phyloP scores from a whole-genome alignment of 2,888 invertebrate species.

The Melinaea menophilus region DNA sequence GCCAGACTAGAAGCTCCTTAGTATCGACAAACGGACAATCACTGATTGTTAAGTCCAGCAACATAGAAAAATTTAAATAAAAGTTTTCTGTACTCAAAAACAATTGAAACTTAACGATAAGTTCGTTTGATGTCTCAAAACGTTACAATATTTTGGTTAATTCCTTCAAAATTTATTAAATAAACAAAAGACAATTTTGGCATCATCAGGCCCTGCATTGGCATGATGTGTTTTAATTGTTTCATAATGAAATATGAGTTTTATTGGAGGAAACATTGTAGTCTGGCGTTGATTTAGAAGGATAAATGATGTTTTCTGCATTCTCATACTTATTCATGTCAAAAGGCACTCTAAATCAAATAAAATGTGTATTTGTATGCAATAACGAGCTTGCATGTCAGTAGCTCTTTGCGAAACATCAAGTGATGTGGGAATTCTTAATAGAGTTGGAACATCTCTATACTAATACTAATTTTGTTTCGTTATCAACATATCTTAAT shows the following conservation, averaged over 20 bases:
- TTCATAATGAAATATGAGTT: too few species aligned
- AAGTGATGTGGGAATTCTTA: slow-evolving; percentile 3
- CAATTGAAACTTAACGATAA: too few species aligned
- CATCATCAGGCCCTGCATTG: too few species aligned
- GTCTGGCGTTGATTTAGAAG: neutral
- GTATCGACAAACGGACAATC: neutral
- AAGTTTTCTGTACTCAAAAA: too few species aligned
- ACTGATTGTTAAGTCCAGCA: too few species aligned
- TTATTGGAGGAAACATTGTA: neutral
- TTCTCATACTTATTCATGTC: slow-evolving; percentile 9
- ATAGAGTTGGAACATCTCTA: slow-evolving; percentile 20
- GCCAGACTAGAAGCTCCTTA: neutral
- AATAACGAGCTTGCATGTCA: slow-evolving; percentile 13
- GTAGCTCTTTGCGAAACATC: slow-evolving; percentile 22
- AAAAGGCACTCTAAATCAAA: slow-evolving; percentile 1
- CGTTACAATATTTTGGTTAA: neutral
- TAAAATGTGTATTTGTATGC: neutral
- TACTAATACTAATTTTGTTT: slow-evolving; percentile 19
- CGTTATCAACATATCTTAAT: neutral
- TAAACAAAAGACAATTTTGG: neutral
- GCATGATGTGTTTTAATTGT: too few species aligned
- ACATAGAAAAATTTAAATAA: too few species aligned
- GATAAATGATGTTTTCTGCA: slow-evolving; percentile 8
- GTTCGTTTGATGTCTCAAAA: too few species aligned
- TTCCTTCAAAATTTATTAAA: neutral